Conservation (phyloP, 2,888 invertebrate genomes). For the Meiosimyza platycephala region DNA sequence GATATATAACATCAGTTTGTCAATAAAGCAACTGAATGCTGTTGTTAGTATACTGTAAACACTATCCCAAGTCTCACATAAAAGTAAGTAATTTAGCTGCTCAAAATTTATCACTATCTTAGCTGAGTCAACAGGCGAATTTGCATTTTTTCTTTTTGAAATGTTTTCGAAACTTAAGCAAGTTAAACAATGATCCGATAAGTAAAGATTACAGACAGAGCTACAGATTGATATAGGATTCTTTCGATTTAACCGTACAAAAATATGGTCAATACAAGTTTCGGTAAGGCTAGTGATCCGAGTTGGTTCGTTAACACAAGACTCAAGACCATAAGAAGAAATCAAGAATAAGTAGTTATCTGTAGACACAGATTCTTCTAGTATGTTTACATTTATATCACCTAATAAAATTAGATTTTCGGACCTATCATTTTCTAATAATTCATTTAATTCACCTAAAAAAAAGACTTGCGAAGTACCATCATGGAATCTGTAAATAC, state of each 20-base stretch:
- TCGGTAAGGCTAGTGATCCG: not conserved
- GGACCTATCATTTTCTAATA: not conserved
- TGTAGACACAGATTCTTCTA: constrained; percentile 6
- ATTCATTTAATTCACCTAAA: constrained; percentile 9
- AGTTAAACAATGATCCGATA: no score
- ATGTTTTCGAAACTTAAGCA: no score
- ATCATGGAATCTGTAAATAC: constrained; percentile 21
- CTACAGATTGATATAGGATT: not conserved
- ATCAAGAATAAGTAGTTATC: constrained; percentile 28
- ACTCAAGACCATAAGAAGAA: constrained; percentile 25
- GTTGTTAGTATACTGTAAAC: not conserved
- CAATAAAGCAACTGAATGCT: no score
- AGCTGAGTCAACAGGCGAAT: not conserved
- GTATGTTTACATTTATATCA: constrained; percentile 15
- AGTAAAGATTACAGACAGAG: no score
- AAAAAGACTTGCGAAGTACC: not conserved
- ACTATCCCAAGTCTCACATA: constrained; percentile 1
- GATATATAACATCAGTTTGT: no score
- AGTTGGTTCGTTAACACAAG: constrained; percentile 22
- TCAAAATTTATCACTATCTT: not conserved
- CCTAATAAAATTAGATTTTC: constrained; percentile 13
- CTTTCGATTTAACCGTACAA: not conserved
- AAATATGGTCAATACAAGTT: constrained; percentile 25
- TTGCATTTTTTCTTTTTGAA: no score
- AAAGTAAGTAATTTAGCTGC: not conserved